Conservation (phyloP, 2,888 invertebrate species). For the Plusia festucae region DNA sequence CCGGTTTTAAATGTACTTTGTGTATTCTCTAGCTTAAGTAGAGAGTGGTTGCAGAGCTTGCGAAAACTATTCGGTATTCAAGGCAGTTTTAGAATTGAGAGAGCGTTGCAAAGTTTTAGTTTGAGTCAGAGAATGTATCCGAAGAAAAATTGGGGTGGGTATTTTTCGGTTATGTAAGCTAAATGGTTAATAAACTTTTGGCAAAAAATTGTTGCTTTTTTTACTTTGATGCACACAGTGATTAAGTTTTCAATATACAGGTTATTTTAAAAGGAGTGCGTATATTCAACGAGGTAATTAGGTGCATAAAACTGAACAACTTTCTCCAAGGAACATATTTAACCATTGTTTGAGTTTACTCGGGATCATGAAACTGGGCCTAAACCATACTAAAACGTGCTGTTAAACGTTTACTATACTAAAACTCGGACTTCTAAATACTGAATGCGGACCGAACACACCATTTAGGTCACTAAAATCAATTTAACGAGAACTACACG, state of each 20-base stretch:
- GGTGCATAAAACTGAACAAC: too few relatives aligned
- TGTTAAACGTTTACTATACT: constrained; percentile 2
- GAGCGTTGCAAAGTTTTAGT: neutral
- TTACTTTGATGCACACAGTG: too few relatives aligned
- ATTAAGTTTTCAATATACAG: too few relatives aligned
- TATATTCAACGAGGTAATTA: too few relatives aligned
- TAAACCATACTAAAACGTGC: neutral
- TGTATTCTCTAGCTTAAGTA: constrained; percentile 27
- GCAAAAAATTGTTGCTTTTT: too few relatives aligned
- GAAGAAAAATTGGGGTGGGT: neutral
- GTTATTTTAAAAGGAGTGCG: too few relatives aligned
- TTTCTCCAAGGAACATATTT: too few relatives aligned
- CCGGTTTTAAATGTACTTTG: constrained; percentile 38
- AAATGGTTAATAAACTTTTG: too few relatives aligned
- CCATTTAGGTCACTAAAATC: constrained; percentile 6
- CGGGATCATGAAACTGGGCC: too few relatives aligned
- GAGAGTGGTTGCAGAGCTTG: constrained; percentile 15
- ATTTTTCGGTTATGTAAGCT: neutral
- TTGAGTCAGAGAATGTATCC: neutral
- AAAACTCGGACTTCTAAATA: neutral
- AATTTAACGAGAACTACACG: constrained; percentile 7
- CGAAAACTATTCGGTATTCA: constrained; percentile 21
- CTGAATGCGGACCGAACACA: neutral
- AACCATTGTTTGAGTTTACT: too few relatives aligned
- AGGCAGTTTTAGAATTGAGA: constrained; percentile 16